Evolutionary conservation across 1,140 invertebrate species (phyloP), one percentile per base, ranked within the genome.

Genomic region (Centruroides vittatus): DNA sequence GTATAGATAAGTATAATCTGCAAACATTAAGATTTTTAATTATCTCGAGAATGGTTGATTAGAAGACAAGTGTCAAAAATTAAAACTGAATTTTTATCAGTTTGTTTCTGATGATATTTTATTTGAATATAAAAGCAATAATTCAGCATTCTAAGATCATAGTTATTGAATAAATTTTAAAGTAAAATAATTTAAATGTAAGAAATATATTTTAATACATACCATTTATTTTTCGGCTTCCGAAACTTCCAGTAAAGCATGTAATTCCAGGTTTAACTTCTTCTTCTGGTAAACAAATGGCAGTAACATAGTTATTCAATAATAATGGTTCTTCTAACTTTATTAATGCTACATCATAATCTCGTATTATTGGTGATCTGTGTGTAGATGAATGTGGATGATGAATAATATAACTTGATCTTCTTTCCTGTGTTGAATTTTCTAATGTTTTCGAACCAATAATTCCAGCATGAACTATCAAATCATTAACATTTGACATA

Each of bases 291-390:
- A 83, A 67, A 68, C 82, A 83, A 65, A 81, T 74, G 5, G 81
- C 78, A 57, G 76, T 79, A 34, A 81, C 73, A 66, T 79, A 78
- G 57, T 73, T 70, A 11, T 74, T 55, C 0, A 60, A 76, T 5
- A 69, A 67, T 36, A 83, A 66, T 46, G 81, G 79, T 56, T 76
- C 70, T 23, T 64, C 68, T 3, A 83, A 69, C 67, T 79, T 73
- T 35, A 83, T 70, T 23, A 83, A 70, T 10, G 76, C 80, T 10
- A 81, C 74, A 61, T 83, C 80, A 61, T 82, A 67, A 55, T 67
- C 63, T 48, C 61, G 52, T 10, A 67, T 12, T 23, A 59, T 53
- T 11, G 61, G 55, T 11, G 62, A 67, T 10, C 65, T 34, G 47
- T 61, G 64, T 36, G 62, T 65, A 0, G 65, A 67, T 5, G 65